These are phyloP conservation scores for Cricetomys ansorgei DNA, from an alignment of 2,113 vertebrate genomes.

Conservation along the genomic window DNA sequence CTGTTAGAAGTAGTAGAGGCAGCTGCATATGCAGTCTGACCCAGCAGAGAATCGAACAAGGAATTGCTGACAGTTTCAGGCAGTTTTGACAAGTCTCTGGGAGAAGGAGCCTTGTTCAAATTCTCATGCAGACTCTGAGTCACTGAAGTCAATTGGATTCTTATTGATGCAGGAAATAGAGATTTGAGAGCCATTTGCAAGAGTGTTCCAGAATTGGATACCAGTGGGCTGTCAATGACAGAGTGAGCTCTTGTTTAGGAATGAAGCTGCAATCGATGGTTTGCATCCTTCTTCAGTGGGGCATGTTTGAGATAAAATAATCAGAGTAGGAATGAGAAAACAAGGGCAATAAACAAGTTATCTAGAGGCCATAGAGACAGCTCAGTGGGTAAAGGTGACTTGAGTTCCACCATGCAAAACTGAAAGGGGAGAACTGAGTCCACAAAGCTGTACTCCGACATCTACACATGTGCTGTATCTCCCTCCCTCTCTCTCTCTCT, in stretches of 20 bases:
- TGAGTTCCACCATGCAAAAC: not conserved
- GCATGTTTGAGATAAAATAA: not conserved
- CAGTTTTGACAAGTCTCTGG: not conserved
- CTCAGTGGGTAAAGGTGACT: not conserved
- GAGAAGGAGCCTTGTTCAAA: slow-evolving; percentile 13
- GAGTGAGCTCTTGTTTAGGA: not conserved
- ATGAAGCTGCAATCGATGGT: not conserved
- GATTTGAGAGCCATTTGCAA: not conserved
- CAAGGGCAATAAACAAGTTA: slow-evolving; percentile 32
- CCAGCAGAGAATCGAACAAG: not conserved
- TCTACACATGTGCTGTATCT: not conserved
- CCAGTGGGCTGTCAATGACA: not conserved
- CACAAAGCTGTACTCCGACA: not conserved
- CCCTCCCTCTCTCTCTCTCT: not conserved
- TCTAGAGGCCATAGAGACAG: not conserved
- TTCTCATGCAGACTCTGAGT: not conserved
- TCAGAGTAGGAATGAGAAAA: not conserved
- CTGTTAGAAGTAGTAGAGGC: not conserved
- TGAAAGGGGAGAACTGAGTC: not conserved
- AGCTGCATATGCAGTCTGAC: not conserved
- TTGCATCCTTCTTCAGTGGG: not conserved
- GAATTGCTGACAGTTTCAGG: not conserved
- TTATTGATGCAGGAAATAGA: not conserved
- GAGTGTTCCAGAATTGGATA: not conserved
- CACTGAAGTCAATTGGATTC: not conserved